Percentiles rank a stretch among this genome's conserved stretches.
Conservation (phyloP, 2,797 vertebrate genomes). For the Serranus cabrilla region DNA sequence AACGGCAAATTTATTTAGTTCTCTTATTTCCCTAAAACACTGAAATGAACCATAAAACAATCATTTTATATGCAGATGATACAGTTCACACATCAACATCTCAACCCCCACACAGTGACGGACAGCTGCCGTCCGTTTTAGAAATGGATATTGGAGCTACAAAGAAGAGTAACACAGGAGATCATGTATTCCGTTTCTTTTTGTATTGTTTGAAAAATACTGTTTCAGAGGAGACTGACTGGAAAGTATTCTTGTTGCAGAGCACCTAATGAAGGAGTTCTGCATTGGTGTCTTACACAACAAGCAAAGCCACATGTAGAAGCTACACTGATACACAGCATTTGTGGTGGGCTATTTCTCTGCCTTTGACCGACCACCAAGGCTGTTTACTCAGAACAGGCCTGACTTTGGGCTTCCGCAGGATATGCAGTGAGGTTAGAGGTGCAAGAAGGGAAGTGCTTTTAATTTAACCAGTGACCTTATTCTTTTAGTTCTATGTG, state of each 20-base stretch:
- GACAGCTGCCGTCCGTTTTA: no score
- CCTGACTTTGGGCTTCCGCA: slow-evolving; percentile 21
- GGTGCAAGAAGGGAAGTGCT: not conserved
- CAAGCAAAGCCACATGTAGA: slow-evolving; percentile 8
- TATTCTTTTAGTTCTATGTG: not conserved
- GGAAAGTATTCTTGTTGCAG: no score
- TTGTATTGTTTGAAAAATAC: no score
- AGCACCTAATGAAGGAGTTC: not conserved
- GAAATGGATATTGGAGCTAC: no score
- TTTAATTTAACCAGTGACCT: not conserved
- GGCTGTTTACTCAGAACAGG: slow-evolving; percentile 39
- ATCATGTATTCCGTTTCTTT: no score
- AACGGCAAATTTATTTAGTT: not conserved
- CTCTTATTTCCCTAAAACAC: not conserved
- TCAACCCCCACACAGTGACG: no score
- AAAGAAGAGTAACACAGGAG: no score
- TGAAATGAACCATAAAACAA: not conserved
- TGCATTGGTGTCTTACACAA: not conserved
- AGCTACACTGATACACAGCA: not conserved
- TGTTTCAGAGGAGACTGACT: no score
- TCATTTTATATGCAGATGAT: not conserved
- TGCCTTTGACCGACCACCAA: slow-evolving; percentile 27
- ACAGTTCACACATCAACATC: not conserved
- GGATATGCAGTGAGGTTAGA: slow-evolving; percentile 26
- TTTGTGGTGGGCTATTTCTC: slow-evolving; percentile 11